Percentiles rank a stretch among this genome's conserved stretches.
phyloP scores from a whole-genome alignment of 2,888 invertebrate genomes.

The Drosophila aldrichi region DNA sequence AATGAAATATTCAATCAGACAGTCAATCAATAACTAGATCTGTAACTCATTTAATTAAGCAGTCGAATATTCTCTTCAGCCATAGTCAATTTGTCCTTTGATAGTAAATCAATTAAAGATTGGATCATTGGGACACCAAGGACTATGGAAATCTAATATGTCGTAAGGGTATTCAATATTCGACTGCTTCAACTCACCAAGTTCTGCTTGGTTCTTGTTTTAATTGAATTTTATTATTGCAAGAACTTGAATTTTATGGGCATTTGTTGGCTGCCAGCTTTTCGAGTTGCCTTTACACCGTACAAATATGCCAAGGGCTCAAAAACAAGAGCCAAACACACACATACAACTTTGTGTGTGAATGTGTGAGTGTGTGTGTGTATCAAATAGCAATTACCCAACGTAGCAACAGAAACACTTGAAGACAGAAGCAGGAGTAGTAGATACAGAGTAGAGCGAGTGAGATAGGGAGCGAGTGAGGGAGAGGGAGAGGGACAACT shows the following conservation, averaged over 20 bases:
- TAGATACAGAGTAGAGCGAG: neutral
- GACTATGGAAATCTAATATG: neutral
- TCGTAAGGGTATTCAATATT: slow-evolving; percentile 4
- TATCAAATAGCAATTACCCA: slow-evolving; percentile 53
- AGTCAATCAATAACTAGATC: neutral
- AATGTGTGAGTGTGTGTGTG: slow-evolving; percentile 3
- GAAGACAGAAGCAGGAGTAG: neutral
- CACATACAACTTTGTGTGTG: neutral
- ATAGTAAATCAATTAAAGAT: neutral
- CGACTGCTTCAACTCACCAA: neutral
- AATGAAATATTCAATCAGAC: no score
- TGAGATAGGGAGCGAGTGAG: no score
- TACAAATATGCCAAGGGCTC: slow-evolving; percentile 37
- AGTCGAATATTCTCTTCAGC: no score
- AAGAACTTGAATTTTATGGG: slow-evolving; percentile 39
- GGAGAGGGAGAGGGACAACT: neutral
- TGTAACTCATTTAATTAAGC: no score
- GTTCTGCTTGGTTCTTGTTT: neutral
- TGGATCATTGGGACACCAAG: no score
- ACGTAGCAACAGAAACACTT: slow-evolving; percentile 20
- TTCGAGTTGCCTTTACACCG: slow-evolving; percentile 20
- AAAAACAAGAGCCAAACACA: slow-evolving; percentile 7
- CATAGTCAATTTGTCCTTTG: neutral
- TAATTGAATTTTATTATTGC: slow-evolving; percentile 50
- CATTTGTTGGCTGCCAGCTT: slow-evolving; percentile 27